Evolutionary conservation across 2,888 invertebrate species (phyloP).

Genomic region (Tenthredo mesomela): DNA sequence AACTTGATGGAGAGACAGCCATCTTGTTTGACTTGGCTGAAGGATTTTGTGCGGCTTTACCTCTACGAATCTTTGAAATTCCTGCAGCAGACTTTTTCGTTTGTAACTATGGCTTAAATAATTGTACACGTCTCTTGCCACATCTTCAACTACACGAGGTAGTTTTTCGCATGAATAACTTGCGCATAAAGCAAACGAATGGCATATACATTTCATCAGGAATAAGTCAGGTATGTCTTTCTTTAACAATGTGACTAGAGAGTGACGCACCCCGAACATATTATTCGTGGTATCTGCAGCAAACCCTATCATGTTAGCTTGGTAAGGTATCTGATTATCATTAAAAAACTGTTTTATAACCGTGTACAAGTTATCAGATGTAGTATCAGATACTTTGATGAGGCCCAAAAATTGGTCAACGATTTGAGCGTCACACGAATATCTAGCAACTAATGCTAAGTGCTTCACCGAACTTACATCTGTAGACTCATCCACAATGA

Average conservation of each 20-base stretch:
- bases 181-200: neutral
- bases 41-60: constrained; percentile 59
- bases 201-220: neutral
- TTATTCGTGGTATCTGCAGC: neutral
- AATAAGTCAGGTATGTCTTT: neutral
- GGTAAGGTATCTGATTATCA: neutral
- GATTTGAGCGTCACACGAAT: constrained; percentile 48
- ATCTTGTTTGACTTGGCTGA: constrained; percentile 65
- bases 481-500: constrained; percentile 64
- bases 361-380: neutral
- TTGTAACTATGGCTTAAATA: neutral
- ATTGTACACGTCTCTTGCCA: neutral
- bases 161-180: neutral
- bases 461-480: constrained; percentile 60
- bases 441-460: constrained; percentile 61
- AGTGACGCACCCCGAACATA: neutral
- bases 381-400: constrained; percentile 53
- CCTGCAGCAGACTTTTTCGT: neutral
- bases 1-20: constrained; percentile 65
- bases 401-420: constrained; percentile 60
- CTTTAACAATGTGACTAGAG: neutral
- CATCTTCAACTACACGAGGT: neutral
- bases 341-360: constrained; percentile 61
- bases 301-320: neutral
- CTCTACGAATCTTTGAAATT: neutral